A percentile compares a stretch with the other conserved stretches of the same genome.
phyloP scores from a whole-genome alignment of 2,113 vertebrate genomes.

The Takifugu bimaculatus region DNA sequence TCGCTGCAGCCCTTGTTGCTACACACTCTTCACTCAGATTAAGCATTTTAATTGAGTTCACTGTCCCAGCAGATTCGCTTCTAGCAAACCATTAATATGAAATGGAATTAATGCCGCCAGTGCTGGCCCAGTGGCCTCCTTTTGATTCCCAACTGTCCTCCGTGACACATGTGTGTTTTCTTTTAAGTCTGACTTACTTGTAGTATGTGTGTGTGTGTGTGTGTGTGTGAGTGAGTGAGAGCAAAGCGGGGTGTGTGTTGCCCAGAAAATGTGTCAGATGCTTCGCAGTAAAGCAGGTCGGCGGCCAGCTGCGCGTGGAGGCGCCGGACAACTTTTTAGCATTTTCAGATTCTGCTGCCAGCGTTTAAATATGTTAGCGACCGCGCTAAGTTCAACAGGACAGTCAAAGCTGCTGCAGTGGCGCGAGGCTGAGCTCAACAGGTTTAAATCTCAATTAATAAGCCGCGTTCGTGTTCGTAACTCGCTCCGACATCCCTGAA shows the following conservation, averaged over 20 bases:
- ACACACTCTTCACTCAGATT: conserved; percentile 63
- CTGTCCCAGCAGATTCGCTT: conserved; percentile 70
- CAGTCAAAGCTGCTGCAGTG: too few relatives aligned
- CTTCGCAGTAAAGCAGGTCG: conserved; percentile 63
- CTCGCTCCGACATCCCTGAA: conserved; percentile 1
- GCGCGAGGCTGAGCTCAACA: too few relatives aligned
- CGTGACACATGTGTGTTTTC: conserved; percentile 74
- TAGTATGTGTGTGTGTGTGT: conserved; percentile 16
- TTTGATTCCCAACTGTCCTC: conserved; percentile 65
- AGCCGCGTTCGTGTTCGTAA: neutral
- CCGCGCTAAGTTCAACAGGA: too few relatives aligned
- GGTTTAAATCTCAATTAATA: too few relatives aligned
- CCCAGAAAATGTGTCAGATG: conserved; percentile 69
- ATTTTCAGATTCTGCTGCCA: too few relatives aligned
- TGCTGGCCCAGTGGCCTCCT: conserved; percentile 77
- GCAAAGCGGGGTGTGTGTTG: conserved; percentile 50
- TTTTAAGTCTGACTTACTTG: conserved; percentile 84
- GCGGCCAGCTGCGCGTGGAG: conserved; percentile 42
- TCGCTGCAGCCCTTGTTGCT: conserved; percentile 44
- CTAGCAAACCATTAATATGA: conserved; percentile 75
- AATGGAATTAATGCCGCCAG: conserved; percentile 76
- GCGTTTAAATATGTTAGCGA: too few relatives aligned
- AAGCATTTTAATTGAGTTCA: conserved; percentile 76
- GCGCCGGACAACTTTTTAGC: too few relatives aligned
- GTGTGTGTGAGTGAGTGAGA: conserved; percentile 13